Base-by-base conservation (phyloP, 2,113 vertebrate genomes). In the Pelusios castaneus region DNA sequence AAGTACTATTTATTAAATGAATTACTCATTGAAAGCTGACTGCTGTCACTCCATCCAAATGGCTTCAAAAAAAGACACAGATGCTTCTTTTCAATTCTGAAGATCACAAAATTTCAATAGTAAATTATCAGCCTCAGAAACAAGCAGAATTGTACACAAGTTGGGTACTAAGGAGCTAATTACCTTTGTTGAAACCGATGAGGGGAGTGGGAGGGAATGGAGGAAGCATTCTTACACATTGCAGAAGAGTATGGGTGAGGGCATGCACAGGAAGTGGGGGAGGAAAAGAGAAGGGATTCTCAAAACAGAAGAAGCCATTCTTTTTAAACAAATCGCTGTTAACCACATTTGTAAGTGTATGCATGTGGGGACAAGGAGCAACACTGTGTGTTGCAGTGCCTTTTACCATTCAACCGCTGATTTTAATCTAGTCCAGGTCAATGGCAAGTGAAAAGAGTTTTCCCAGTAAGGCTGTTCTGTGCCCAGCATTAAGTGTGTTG, bases 1-100 rank as follows among this genome's bases (percentile, higher is more conserved):
- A 7, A 91, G 88, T 92, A 92, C 92, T 87, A 90, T 95, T 89
- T 60, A 90, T 67, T 89, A 95, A 94, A 82, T 82, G 86, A 86
- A 76, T 80, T 0, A 0, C 82, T 82, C 81, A 38, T 31, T 55
- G 78, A 92, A 88, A 85, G 84, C 27, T 19, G 85, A 96, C 84
- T 55, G 43, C 63, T 92, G 87, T 88, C 89, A 85, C 67, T 89
- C 77, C 84, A 90, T 27, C 47, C 49, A 83, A 67, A 75, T 24
- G 25, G 34, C 6, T 76, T 47, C 85, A 89, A 49, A 60, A n/a
- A 82, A 10, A 89, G 82, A 55, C 63, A 83, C 16, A 41, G 90
- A 83, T 63, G 43, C 86, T 97, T 86, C 75, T 96, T 94, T 93
- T 88, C 83, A 90, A 89, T 31, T 38, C 56, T 67, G 75, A 91